phyloP scores from a whole-genome alignment of 1,140 invertebrate species.

The Drosophila murphyi region DNA sequence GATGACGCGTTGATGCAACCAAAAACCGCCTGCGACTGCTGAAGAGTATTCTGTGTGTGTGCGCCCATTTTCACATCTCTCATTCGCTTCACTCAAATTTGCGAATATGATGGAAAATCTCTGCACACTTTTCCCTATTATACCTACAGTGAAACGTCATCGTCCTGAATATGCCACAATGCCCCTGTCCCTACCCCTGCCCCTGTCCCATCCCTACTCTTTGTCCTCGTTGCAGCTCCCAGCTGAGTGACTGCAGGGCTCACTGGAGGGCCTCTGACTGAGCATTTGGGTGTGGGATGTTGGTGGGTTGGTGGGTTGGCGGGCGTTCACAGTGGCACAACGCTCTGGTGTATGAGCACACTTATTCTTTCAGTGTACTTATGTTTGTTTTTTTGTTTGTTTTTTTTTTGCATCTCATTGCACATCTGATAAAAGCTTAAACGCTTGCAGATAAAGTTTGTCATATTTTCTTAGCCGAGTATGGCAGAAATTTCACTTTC shows the following conservation, averaged over 20 bases:
- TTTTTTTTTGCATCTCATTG: conserved; percentile 63
- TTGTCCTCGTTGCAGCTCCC: conserved; percentile 14
- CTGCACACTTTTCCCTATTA: conserved; percentile 61
- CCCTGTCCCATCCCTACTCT: not conserved
- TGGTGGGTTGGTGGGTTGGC: not conserved
- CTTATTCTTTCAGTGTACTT: conserved; percentile 59
- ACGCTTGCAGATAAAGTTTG: not conserved
- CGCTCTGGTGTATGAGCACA: conserved; percentile 53
- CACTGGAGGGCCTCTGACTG: conserved; percentile 40
- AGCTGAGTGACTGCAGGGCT: conserved; percentile 49
- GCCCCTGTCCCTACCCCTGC: not conserved
- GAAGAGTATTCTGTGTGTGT: conserved; percentile 20
- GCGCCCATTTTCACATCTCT: conserved; percentile 61
- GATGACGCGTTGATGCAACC: conserved; percentile 60
- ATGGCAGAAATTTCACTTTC: not conserved
- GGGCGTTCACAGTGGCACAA: conserved; percentile 31
- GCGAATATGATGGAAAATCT: conserved; percentile 63
- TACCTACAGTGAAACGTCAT: conserved; percentile 56
- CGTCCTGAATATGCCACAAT: conserved; percentile 53
- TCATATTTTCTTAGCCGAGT: not conserved
- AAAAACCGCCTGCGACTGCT: conserved; percentile 26
- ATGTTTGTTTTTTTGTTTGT: conserved; percentile 49
- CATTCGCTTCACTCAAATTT: conserved; percentile 8
- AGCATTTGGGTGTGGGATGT: not conserved
- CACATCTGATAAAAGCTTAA: not conserved